Percentiles rank a stretch among this genome's conserved stretches.
These are phyloP conservation scores for Kuschelorhynchus macadamiae DNA, from an alignment of 2,888 invertebrate species.

Conservation along the genomic window DNA sequence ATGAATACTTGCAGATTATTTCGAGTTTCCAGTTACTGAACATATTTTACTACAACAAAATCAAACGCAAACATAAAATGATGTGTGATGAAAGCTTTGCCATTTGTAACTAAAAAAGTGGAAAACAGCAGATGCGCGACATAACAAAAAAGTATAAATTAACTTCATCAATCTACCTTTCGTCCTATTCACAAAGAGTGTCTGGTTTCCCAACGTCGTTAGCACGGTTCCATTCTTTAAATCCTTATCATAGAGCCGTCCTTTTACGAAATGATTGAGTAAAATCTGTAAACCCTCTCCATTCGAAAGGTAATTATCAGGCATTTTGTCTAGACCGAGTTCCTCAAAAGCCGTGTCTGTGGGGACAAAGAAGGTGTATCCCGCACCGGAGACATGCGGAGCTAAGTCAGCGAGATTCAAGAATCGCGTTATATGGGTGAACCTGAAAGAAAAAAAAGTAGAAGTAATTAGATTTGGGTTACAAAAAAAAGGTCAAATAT, in stretches of 20 bases:
- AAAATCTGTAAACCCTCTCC: conserved; percentile 74
- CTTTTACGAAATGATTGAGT: conserved; percentile 75
- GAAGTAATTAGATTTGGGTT: too few species aligned
- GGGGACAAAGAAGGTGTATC: conserved; percentile 80
- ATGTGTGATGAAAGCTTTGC: too few species aligned
- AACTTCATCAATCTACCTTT: conserved; percentile 65
- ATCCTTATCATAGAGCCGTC: conserved; percentile 74
- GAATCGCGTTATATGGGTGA: conserved; percentile 74
- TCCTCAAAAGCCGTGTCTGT: conserved; percentile 77
- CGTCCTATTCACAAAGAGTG: conserved; percentile 70
- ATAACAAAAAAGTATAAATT: too few species aligned
- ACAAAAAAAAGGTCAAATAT: too few species aligned
- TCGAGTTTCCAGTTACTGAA: too few species aligned
- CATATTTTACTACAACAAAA: too few species aligned
- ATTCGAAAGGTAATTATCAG: conserved; percentile 73
- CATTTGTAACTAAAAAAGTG: too few species aligned
- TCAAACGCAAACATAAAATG: too few species aligned
- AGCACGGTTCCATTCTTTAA: conserved; percentile 71
- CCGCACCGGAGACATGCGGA: conserved; percentile 75
- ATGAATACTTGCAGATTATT: too few species aligned
- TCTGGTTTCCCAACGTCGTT: conserved; percentile 73
- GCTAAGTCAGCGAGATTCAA: conserved; percentile 76
- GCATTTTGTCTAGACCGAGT: conserved; percentile 73
- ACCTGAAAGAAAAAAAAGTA: conserved; percentile 59
- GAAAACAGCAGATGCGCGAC: too few species aligned